Base-by-base conservation (phyloP, 2,888 invertebrate species). In the Hirtodrosophila alboralis region DNA sequence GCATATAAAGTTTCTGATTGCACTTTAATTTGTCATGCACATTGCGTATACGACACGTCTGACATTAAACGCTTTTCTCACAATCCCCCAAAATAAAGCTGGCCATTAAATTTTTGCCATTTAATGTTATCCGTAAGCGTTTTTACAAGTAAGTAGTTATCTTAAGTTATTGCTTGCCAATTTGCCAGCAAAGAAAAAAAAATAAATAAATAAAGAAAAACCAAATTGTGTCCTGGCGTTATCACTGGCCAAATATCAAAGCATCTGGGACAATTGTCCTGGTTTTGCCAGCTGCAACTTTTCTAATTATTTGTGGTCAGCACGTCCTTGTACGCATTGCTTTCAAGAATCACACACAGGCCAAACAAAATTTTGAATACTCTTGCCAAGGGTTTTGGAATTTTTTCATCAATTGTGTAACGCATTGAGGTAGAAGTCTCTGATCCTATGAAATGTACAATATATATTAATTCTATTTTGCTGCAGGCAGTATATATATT, bases 11-110 rank as follows among this genome's bases (percentile, higher is more conserved):
- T 21, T 21, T 4, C 5, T 21, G 3, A 21, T 4, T 21, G 18
- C 18, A 21, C n/a, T 18, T 5, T 23, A 23, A 23, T 23, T 23
- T 23, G 23, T 23, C 3, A 23, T 13, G 9, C 10, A 28, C 18
- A 56, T 41, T 56, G 27, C 62, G 54, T 45, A 62, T 56, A 56
- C 54, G 62, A 34, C 56, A 38, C 40, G 21, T 62, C 34, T n/a
- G n/a, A 41, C 23, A 9, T 9, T n/a, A 5, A 7, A 5, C 26
- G 41, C 14, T 28, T 30, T 44, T n/a, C n/a, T 12, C 23, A 23
- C 40, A 64, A 62, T 64, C 41, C 18, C 14, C 6, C 5, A 18
- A 10, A 21, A 9, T 18, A 41, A 67, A 67, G 54, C 66, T 43
- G 10, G 37, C 61, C 27, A 67, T 56, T 61, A 61, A 61, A 67